Percentiles rank a stretch among this genome's conserved stretches.
Conservation (phyloP, 2,113 vertebrate genomes). For the Odontesthes bonariensis region DNA sequence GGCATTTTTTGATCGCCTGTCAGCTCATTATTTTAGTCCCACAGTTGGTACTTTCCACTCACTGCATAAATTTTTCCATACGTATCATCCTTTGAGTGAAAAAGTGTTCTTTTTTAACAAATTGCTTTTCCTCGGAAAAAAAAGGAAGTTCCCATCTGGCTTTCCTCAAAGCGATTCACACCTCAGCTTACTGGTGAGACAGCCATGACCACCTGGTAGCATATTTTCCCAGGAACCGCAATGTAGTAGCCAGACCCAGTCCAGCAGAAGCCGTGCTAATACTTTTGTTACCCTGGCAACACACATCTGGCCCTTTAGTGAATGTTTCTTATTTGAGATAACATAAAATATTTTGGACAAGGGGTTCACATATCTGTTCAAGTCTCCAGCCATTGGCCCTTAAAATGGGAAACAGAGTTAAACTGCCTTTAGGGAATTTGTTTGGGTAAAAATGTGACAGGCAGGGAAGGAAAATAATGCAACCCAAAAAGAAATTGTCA, state of each 20-base stretch:
- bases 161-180: constrained; percentile 45
- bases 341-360: constrained; percentile 44
- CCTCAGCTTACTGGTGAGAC: constrained; percentile 23
- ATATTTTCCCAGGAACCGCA: constrained; percentile 35
- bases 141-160: constrained; percentile 36
- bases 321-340: constrained; percentile 47
- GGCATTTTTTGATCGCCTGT: neutral
- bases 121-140: constrained; percentile 6
- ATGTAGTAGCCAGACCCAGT: constrained; percentile 13
- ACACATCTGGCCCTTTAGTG: constrained; percentile 27
- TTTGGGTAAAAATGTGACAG: constrained; percentile 13
- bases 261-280: constrained; percentile 13
- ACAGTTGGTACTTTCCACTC: constrained; percentile 7
- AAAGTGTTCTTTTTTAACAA: constrained; percentile 24
- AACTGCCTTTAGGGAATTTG: constrained; percentile 22
- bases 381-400: constrained; percentile 41
- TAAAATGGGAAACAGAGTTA: constrained; percentile 46
- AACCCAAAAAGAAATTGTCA: neutral
- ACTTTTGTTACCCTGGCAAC: constrained; percentile 44
- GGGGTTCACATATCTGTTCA: constrained; percentile 31
- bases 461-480: neutral
- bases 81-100: constrained; percentile 1
- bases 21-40: neutral
- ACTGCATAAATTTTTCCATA: constrained; percentile 9
- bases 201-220: constrained; percentile 25